A percentile compares a stretch with the other conserved stretches of the same genome.
Conservation (phyloP, 2,797 vertebrate genomes). For the Onychomys arenicola region DNA sequence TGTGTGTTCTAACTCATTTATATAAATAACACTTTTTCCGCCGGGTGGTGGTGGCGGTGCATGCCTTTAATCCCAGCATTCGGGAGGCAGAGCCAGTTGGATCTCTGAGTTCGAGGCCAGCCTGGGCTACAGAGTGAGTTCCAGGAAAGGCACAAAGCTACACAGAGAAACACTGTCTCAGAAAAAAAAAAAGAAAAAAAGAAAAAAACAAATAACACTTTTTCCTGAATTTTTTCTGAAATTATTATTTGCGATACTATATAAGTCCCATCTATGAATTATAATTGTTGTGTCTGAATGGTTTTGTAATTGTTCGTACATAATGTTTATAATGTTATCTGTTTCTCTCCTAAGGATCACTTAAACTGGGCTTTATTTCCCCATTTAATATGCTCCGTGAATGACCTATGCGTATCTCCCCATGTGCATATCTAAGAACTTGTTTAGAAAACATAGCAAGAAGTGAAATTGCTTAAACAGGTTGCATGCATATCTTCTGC, state of each 20-base stretch:
- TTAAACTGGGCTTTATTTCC: conserved; percentile 15
- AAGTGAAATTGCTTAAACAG: neutral
- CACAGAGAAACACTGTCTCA: too few species aligned
- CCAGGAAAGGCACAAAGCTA: too few species aligned
- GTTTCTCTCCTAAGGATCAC: neutral
- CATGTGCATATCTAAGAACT: neutral
- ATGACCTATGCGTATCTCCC: neutral
- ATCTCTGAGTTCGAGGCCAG: too few species aligned
- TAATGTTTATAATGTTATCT: neutral
- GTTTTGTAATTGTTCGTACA: neutral
- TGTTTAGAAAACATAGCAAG: neutral
- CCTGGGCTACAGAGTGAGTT: too few species aligned
- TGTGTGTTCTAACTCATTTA: conserved; percentile 5
- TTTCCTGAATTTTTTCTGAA: conserved; percentile 52
- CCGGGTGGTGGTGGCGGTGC: too few species aligned
- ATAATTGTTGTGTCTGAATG: conserved; percentile 35
- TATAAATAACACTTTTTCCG: conserved; percentile 20
- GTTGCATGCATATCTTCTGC: neutral
- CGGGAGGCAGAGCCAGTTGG: too few species aligned
- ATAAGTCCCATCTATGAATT: neutral
- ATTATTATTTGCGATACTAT: conserved; percentile 9
- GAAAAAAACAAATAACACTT: conserved; percentile 45
- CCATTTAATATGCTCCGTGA: neutral
- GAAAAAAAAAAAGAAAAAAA: too few species aligned
- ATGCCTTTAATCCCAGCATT: too few species aligned